phyloP scores from a whole-genome alignment of 2,888 invertebrate genomes.

The Galeopsomyia nigrocyanea region DNA sequence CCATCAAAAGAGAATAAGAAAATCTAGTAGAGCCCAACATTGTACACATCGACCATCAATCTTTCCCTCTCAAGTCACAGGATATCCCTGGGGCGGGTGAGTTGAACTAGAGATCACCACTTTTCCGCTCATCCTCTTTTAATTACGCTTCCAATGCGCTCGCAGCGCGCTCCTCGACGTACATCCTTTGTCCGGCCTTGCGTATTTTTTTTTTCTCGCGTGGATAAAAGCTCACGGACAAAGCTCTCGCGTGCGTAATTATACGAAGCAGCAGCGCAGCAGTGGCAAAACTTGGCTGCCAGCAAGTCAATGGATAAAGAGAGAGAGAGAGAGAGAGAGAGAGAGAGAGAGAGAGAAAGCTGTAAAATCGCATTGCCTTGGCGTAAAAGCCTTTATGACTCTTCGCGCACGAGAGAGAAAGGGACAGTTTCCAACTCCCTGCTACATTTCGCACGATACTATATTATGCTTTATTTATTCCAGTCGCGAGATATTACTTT shows the following conservation, averaged over 20 bases:
- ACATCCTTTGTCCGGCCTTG: conserved; percentile 28
- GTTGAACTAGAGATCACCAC: no score
- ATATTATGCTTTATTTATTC: background rate
- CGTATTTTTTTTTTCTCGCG: background rate
- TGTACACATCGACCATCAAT: no score
- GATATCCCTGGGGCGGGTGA: no score
- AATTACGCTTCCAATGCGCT: conserved; percentile 21
- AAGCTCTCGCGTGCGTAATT: conserved; percentile 24
- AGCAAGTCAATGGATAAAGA: conserved; percentile 9
- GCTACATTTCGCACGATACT: background rate
- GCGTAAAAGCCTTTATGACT: conserved; percentile 14
- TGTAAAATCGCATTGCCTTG: conserved; percentile 12
- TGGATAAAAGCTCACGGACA: conserved; percentile 4
- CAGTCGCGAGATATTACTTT: conserved; percentile 1
- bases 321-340: background rate
- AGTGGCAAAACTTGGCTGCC: conserved; percentile 18
- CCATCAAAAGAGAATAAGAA: no score
- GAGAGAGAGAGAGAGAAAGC: background rate
- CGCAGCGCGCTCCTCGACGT: background rate
- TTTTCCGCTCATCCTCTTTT: conserved; percentile 2
- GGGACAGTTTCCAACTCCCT: background rate
- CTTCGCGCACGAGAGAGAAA: background rate
- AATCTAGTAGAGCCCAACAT: no score
- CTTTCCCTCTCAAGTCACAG: no score
- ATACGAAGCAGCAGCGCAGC: conserved; percentile 25